Evolutionary conservation across 1,140 invertebrate genomes (phyloP).

Genomic region (Nylanderia fulva): DNA sequence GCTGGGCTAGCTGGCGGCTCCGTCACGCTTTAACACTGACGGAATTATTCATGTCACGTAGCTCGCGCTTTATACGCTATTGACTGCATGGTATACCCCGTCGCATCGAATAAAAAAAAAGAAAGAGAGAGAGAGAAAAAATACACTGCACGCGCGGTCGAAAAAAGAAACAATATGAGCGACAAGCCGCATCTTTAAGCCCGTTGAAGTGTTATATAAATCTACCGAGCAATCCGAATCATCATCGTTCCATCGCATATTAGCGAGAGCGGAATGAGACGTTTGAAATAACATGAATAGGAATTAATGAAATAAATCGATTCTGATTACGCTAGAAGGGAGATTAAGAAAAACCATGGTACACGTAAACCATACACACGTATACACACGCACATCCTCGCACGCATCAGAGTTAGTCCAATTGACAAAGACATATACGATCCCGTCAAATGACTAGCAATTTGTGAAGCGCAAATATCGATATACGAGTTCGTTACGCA

Average conservation of each 20-base stretch:
- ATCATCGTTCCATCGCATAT: not conserved
- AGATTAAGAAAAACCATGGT: not conserved
- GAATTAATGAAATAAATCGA: not conserved
- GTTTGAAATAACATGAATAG: not conserved
- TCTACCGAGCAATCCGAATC: not conserved
- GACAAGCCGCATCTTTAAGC: conserved; percentile 25
- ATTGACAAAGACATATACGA: conserved; percentile 4
- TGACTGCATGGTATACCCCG: conserved; percentile 53
- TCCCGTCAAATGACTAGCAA: conserved; percentile 38
- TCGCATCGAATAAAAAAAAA: conserved; percentile 38
- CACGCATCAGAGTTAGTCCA: not conserved
- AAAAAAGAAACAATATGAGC: conserved; percentile 30
- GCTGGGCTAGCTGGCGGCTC: conserved; percentile 19
- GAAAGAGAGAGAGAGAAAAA: too few species aligned
- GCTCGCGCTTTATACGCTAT: conserved; percentile 77
- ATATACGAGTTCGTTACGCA: conserved; percentile 50
- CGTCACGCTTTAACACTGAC: conserved; percentile 60
- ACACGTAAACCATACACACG: too few species aligned
- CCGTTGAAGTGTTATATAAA: not conserved
- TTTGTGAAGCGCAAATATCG: conserved; percentile 32
- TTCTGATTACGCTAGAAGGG: too few species aligned
- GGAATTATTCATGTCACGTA: conserved; percentile 83
- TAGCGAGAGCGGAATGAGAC: not conserved
- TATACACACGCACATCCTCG: too few species aligned
- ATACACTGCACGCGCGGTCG: not conserved